Conservation (phyloP, 2,113 vertebrate genomes). For the Apaloderma vittatum region DNA sequence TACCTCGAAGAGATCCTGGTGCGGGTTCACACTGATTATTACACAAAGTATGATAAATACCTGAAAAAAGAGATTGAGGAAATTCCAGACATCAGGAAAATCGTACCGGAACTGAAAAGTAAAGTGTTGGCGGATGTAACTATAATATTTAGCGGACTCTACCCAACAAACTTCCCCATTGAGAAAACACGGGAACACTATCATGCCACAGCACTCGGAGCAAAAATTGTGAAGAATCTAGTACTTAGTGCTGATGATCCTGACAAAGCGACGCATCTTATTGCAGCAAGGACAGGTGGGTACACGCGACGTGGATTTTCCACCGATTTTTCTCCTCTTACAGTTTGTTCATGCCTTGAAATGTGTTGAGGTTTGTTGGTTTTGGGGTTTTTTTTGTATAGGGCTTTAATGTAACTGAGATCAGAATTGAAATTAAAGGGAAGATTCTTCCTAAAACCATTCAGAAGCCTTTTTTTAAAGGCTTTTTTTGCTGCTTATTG, state of each 20-base stretch:
- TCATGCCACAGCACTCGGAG: constrained; percentile 92
- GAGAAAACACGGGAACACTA: constrained; percentile 94
- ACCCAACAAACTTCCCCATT: constrained; percentile 94
- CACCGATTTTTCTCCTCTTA: not conserved
- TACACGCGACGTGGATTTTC: not conserved
- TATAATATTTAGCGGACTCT: constrained; percentile 93
- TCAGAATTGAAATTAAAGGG: not conserved
- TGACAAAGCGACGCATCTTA: constrained; percentile 88
- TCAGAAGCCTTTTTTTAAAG: not conserved
- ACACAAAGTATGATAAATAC: constrained; percentile 87
- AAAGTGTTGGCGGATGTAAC: constrained; percentile 87
- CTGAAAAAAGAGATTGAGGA: constrained; percentile 83
- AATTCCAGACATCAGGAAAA: constrained; percentile 92
- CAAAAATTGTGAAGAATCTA: constrained; percentile 87
- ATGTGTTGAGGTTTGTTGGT: not conserved
- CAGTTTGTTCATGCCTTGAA: not conserved
- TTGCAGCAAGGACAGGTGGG: constrained; percentile 92
- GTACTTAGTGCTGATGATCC: constrained; percentile 84
- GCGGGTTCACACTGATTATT: constrained; percentile 93
- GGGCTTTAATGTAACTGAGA: not conserved
- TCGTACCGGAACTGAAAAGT: constrained; percentile 93
- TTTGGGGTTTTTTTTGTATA: too few species aligned
- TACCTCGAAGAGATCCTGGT: constrained; percentile 95
- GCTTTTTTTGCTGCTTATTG: not conserved
- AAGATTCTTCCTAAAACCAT: not conserved